Evolutionary conservation across 2,113 vertebrate species (phyloP).

Genomic region (Pelvicachromis taeniatus): DNA sequence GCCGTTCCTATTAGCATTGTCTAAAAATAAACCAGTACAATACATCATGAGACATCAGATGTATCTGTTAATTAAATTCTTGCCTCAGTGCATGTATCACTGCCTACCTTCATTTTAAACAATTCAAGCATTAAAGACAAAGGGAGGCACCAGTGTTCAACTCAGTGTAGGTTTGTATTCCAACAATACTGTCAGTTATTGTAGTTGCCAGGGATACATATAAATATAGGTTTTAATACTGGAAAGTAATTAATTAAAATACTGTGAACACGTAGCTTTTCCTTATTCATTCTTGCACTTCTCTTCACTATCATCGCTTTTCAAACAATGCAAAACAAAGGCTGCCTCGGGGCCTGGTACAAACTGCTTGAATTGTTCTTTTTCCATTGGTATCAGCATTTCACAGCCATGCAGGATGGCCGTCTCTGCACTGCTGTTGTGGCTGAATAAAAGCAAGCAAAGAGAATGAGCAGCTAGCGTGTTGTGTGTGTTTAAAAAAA

Average conservation of each 20-base stretch:
- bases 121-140: neutral
- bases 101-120: neutral
- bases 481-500: neutral
- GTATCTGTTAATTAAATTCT: no score
- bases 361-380: neutral
- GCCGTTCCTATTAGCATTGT: neutral
- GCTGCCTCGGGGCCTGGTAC: neutral
- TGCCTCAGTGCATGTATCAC: neutral
- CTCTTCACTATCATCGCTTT: neutral
- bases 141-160: neutral
- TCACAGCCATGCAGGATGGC: neutral
- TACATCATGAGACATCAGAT: neutral
- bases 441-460: neutral
- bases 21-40: neutral
- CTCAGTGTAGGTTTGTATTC: neutral
- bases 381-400: slow-evolving; percentile 13
- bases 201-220: neutral
- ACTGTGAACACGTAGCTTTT: neutral
- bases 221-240: neutral
- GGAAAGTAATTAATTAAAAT: neutral
- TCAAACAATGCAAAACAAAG: neutral
- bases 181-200: neutral
- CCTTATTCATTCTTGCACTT: neutral
- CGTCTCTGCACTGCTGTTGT: neutral
- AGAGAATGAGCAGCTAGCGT: neutral